Conservation (phyloP, 2,888 invertebrate species). For the Parascotia fuliginaria region DNA sequence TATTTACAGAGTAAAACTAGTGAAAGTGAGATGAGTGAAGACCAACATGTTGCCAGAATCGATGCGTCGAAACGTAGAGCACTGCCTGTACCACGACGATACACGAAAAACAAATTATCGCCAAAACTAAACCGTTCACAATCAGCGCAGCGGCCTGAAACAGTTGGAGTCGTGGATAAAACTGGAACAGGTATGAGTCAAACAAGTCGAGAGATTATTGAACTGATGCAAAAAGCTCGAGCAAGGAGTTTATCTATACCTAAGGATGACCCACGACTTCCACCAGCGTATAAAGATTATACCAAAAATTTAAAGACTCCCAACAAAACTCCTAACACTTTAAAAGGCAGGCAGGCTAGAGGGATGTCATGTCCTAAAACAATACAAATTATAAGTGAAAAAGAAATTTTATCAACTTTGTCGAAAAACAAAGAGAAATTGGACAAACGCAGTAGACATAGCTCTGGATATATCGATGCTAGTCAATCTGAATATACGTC, state of each 20-base stretch:
- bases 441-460: slow-evolving; percentile 69
- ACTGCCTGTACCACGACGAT: slow-evolving; percentile 74
- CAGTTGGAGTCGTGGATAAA: slow-evolving; percentile 58
- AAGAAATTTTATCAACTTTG: slow-evolving; percentile 83
- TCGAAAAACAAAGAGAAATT: slow-evolving; percentile 65
- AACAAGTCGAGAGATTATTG: slow-evolving; percentile 79
- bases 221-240: slow-evolving; percentile 79
- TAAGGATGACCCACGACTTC: slow-evolving; percentile 78
- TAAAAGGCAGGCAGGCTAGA: slow-evolving; percentile 58
- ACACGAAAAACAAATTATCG: slow-evolving; percentile 70
- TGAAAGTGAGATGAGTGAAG: slow-evolving; percentile 86
- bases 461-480: slow-evolving; percentile 80
- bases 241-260: slow-evolving; percentile 81
- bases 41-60: slow-evolving; percentile 60
- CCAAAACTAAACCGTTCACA: slow-evolving; percentile 84
- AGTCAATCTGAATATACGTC: slow-evolving; percentile 83
- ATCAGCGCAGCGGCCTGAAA: slow-evolving; percentile 81
- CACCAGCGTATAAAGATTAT: slow-evolving; percentile 63
- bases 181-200: slow-evolving; percentile 76
- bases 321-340: slow-evolving; percentile 72
- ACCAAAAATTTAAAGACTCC: slow-evolving; percentile 84
- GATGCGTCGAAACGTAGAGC: slow-evolving; percentile 68
- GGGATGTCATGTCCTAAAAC: slow-evolving; percentile 84
- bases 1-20: slow-evolving; percentile 85
- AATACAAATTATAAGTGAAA: slow-evolving; percentile 80